Evolutionary conservation across 2,797 vertebrate species (phyloP), one percentile per base, ranked within the genome.

Genomic region (Oreonectes daqikongensis): DNA sequence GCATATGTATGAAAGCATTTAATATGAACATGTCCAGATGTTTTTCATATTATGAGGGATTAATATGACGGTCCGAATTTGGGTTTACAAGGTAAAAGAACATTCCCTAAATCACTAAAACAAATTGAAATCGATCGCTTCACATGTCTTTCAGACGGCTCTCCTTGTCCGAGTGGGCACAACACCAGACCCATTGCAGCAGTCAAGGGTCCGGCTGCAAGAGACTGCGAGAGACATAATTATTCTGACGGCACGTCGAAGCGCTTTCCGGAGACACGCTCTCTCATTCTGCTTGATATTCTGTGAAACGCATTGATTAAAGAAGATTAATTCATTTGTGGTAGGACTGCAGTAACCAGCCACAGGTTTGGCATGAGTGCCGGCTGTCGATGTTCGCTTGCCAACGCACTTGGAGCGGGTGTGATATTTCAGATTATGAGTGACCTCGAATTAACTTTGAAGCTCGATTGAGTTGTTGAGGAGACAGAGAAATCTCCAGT

Each of bases 391-490:
- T 73, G 40, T 42, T 38, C 9, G 7, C 9, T 4, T 66, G 73
- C 72, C 30, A 18, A 40, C 24, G 40, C 67, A 78, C 68, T 74
- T 66, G 61, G 30, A 67, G 28, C 3, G 46, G 75, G 67, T 82
- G 48, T 82, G 75, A 84, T 40, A 69, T 57, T 30, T 5, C 28
- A 71, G 61, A 72, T 68, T 75, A 69, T 52, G 77, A 84, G 64
- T 86, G 86, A 89, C 86, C 87, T 88, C 79, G 40, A 86, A 86
- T 89, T 79, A 88, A 88, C 85, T 88, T 84, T 86, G 81, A 87
- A 83, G 82, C 75, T 73, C 74, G 61, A 81, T 70, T 83, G 80
- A 72, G 82, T 65, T 53, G 53, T 64, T 55, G 67, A 83, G 77
- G 73, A 84, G 77, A 82, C 85, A 55, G 30, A 82, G 80, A 40